Base-by-base conservation (phyloP, 2,888 invertebrate species). In the Noctua pronuba region DNA sequence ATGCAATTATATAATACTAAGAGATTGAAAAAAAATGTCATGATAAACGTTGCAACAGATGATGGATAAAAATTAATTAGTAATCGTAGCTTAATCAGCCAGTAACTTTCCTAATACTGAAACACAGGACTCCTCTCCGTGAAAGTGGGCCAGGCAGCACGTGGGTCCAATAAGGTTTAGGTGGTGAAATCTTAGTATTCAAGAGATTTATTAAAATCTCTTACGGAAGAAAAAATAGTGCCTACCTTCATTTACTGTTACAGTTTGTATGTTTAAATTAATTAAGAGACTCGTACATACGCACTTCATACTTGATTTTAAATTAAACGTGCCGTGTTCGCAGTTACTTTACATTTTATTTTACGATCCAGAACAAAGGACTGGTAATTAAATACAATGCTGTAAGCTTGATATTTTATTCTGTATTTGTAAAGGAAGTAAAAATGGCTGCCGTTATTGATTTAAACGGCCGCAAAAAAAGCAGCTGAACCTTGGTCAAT, bases 341-440 rank as follows among this genome's bases (percentile, higher is more conserved):
- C 35, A 46, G 49, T 75, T 31, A 18, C 24, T 60, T 77, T 11
- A 67, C n/a, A 41, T 67, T 77, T 66, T 41, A 58, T 66, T 75
- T 67, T 31, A 77, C 16, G 49, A 52, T 38, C 18, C 18, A 18
- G 46, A 38, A 66, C 38, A 58, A 49, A 75, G 65, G 28, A 73
- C 62, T 52, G 31, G 18, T 67, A 66, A 60, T 49, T 75, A 67
- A 60, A 76, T 67, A 76, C 31, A n/a, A n/a, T 58, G 16, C 41
- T 49, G 38, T 16, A 38, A 60, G 49, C 31, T 38, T 41, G 41
- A 41, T 60, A 74, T 74, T 65, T 76, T 38, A 65, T 74, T 55
- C 28, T 28, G 55, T 16, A 2, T 41, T 64, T 31, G 38, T 2
- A 10, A 66, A 16, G 11, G 6, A 24, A 60, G 46, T 60, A 16